Percentiles rank a stretch among this genome's conserved stretches.
These are phyloP conservation scores for Heliconius eleuchia DNA, from an alignment of 1,140 invertebrate genomes.

Conservation along the genomic window DNA sequence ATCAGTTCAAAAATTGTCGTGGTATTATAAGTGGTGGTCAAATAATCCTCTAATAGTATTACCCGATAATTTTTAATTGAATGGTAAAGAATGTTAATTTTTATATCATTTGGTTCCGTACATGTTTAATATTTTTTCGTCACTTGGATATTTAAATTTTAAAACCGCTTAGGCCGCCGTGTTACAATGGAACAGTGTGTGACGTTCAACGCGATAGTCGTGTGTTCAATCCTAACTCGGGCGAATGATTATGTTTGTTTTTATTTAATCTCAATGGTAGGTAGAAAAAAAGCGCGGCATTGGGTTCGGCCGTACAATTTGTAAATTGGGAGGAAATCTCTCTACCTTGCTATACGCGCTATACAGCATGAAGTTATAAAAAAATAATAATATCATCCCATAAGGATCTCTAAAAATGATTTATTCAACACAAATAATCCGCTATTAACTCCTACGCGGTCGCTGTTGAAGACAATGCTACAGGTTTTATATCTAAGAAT, in stretches of 20 bases:
- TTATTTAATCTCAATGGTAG: too few relatives aligned
- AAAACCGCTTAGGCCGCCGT: background rate
- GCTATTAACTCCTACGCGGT: slow-evolving; percentile 42
- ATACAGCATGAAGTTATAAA: too few relatives aligned
- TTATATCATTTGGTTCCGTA: background rate
- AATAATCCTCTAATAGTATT: slow-evolving; percentile 37
- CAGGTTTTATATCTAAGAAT: slow-evolving; percentile 22
- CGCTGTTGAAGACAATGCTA: slow-evolving; percentile 46
- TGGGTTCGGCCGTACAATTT: too few relatives aligned
- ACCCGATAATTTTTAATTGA: slow-evolving; percentile 39
- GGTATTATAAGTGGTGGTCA: slow-evolving; percentile 9
- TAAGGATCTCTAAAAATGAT: slow-evolving; percentile 37
- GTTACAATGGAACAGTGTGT: too few relatives aligned
- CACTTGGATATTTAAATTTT: too few relatives aligned
- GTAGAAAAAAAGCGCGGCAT: too few relatives aligned
- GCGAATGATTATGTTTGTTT: too few relatives aligned
- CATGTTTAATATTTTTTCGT: background rate
- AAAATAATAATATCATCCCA: background rate
- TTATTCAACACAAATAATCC: slow-evolving; percentile 49
- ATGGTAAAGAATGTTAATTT: background rate
- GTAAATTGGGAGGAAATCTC: too few relatives aligned
- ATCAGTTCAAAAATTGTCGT: background rate
- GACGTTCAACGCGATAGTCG: too few relatives aligned
- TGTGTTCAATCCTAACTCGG: too few relatives aligned
- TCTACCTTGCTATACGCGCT: too few relatives aligned